Conservation (phyloP, 2,113 vertebrate genomes). For the Cinclus mexicanus region DNA sequence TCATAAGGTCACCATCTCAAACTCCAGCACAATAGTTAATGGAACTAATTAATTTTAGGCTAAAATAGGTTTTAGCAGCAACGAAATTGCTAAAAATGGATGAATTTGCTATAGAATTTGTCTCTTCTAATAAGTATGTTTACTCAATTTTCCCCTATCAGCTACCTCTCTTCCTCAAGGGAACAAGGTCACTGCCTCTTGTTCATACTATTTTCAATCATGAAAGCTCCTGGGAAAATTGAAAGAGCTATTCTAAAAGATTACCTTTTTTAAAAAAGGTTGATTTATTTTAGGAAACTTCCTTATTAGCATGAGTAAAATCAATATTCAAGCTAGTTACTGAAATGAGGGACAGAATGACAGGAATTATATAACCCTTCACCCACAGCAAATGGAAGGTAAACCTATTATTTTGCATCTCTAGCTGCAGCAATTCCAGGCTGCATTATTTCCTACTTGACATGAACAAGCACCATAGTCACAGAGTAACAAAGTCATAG, state of each 20-base stretch:
- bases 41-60: not conserved
- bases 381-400: not conserved
- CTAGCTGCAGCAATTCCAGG: not conserved
- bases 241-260: not conserved
- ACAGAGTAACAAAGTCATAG: not conserved
- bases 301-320: not conserved
- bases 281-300: not conserved
- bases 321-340: not conserved
- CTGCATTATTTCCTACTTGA: not conserved
- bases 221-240: not conserved
- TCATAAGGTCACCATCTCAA: not conserved
- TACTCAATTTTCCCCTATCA: not conserved
- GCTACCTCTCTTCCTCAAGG: not conserved
- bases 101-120: not conserved
- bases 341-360: not conserved
- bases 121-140: not conserved
- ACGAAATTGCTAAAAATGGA: not conserved
- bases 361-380: not conserved
- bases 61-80: not conserved
- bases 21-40: not conserved
- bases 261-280: not conserved
- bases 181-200: not conserved
- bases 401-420: not conserved
- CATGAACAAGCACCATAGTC: not conserved
- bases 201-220: not conserved